A percentile compares a stretch with the other conserved stretches of the same genome.
Conservation (phyloP, 1,140 invertebrate species). For the Diploscapter pachys region DNA sequence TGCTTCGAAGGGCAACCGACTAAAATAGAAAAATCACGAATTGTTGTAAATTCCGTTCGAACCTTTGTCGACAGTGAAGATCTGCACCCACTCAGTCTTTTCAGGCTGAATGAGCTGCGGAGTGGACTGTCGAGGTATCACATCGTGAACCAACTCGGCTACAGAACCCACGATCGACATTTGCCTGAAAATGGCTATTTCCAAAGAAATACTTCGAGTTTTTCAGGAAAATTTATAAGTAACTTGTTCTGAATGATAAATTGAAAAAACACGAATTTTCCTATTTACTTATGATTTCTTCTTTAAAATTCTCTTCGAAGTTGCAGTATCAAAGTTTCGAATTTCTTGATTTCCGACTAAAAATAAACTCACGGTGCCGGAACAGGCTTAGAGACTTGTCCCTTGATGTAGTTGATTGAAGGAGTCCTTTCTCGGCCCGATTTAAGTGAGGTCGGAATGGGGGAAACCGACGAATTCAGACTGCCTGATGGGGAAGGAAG, state of each 20-base stretch:
- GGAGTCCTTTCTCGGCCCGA: background rate
- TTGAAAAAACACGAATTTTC: no score
- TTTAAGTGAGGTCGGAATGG: background rate
- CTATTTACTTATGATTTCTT: no score
- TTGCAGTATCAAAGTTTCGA: no score
- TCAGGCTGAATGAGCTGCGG: constrained; percentile 30
- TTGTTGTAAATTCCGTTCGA: constrained; percentile 3
- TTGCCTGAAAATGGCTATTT: constrained; percentile 1
- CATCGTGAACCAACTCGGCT: constrained; percentile 54
- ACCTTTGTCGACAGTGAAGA: constrained; percentile 18
- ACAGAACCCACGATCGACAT: constrained; percentile 37
- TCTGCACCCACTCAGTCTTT: constrained; percentile 53
- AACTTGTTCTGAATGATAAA: no score
- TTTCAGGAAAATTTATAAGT: no score
- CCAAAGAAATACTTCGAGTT: no score
- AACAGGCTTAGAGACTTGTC: constrained; percentile 40
- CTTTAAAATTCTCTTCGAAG: no score
- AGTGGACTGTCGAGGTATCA: constrained; percentile 40
- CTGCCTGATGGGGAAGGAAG: background rate
- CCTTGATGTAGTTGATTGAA: constrained; percentile 26
- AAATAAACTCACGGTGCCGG: constrained; percentile 42
- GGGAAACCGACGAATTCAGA: no score
- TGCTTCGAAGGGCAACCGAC: constrained; percentile 1
- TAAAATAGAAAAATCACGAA: background rate
- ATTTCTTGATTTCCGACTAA: background rate